Conservation (phyloP, 2,113 vertebrate genomes). For the Anoplopoma fimbria region DNA sequence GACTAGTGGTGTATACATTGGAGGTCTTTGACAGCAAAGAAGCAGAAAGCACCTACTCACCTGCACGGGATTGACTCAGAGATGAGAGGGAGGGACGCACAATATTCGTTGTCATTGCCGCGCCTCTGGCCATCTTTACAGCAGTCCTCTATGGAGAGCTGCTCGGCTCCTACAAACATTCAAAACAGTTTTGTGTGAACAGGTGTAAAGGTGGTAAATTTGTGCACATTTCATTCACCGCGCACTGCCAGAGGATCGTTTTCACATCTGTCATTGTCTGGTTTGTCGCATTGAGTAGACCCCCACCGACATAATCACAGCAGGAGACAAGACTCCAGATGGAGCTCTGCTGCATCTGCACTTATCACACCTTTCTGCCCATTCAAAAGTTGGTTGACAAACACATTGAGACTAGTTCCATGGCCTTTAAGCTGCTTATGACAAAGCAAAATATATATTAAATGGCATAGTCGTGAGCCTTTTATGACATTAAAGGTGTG, state of each 20-base stretch:
- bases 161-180: conserved; percentile 61
- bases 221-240: neutral
- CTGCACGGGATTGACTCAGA: conserved; percentile 89
- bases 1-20: neutral
- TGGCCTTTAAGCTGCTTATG: neutral
- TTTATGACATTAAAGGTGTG: neutral
- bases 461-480: neutral
- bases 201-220: neutral
- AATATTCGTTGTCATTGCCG: conserved; percentile 85
- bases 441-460: neutral
- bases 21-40: neutral
- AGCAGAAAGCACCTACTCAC: conserved; percentile 70
- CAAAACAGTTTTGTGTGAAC: conserved; percentile 1
- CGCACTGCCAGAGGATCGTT: neutral
- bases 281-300: neutral
- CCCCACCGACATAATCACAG: neutral
- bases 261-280: neutral
- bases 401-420: neutral
- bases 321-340: neutral
- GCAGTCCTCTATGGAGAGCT: conserved; percentile 87
- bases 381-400: neutral
- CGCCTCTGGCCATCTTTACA: conserved; percentile 89
- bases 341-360: neutral
- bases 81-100: conserved; percentile 82
- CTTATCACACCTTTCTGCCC: neutral